These are phyloP conservation scores for Oceanites oceanicus DNA, from an alignment of 2,113 vertebrate species.

Conservation along the genomic window DNA sequence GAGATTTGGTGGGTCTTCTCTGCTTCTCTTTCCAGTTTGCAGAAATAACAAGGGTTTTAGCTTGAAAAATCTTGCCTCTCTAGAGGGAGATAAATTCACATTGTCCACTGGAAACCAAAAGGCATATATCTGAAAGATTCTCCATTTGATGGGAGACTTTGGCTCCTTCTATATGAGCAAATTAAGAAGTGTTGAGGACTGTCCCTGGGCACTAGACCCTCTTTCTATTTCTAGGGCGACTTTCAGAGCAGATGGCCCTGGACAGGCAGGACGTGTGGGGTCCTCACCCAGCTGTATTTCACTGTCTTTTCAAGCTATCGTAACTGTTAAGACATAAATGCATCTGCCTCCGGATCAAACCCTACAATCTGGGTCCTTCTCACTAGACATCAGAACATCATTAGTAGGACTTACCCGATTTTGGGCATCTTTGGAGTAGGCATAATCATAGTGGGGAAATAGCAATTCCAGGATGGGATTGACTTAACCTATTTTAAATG, in stretches of 20 bases:
- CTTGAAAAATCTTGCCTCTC: not conserved
- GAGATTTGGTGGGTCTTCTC: not conserved
- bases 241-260: not conserved
- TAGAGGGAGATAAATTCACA: not conserved
- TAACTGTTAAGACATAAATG: not conserved
- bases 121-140: not conserved
- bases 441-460: not conserved
- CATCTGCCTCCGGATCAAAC: not conserved
- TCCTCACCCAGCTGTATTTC: not conserved
- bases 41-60: not conserved
- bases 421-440: not conserved
- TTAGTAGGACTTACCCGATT: not conserved
- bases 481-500: not conserved
- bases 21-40: not conserved
- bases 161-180: not conserved
- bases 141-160: not conserved
- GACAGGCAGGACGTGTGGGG: not conserved
- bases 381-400: not conserved
- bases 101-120: not conserved
- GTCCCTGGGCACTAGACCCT: not conserved
- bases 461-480: not conserved
- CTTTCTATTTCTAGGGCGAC: not conserved
- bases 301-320: not conserved
- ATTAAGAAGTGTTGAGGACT: not conserved
- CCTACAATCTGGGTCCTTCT: not conserved